Evolutionary conservation across 2,797 vertebrate species (phyloP), one percentile per base, ranked within the genome.

Genomic region (Chanos chanos): DNA sequence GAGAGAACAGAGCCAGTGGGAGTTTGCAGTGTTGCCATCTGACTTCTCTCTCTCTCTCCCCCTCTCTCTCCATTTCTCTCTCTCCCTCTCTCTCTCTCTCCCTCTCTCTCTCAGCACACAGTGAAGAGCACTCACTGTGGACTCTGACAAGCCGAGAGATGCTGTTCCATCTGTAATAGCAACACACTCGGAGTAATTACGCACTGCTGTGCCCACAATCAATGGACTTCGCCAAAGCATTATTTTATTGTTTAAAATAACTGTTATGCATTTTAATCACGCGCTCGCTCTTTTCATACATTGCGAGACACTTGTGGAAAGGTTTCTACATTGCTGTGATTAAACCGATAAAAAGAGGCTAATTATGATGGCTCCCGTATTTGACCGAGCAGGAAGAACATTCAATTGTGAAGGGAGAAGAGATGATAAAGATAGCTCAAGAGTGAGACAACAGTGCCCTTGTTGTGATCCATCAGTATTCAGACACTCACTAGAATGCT

Each of bases 1-100:
- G 71, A 64, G 51, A 71, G n/a, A n/a, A n/a, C 63, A 12, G 43
- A 59, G 68, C 41, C 52, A 78, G 72, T 73, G 69, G 63, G 70
- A 15, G 37, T 21, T 16, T 63, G 24, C 53, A 69, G 12, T 36
- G 7, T 36, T 19, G 24, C 59, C 43, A 12, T 4, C n/a, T 44
- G n/a, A 31, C 28, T 34, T 51, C 25, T 21, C 25, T 33, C 18
- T n/a, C 39, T 44, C 25, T 27, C 16, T 13, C 30, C 45, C 22
- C 19, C 1, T 15, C 43, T 19, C 37, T 56, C 25, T 39, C 30
- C 22, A 10, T 25, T 27, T 28, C 41, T 28, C 18, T n/a, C 27
- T 22, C 25, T 40, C 19, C 27, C 41, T 22, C 40, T 12, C 15
- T 51, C 8, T 24, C 24, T 25, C 15, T 50, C 36, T 49, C 16